Base-by-base conservation (phyloP, 2,888 invertebrate species). In the Lasioglossum vierecki region DNA sequence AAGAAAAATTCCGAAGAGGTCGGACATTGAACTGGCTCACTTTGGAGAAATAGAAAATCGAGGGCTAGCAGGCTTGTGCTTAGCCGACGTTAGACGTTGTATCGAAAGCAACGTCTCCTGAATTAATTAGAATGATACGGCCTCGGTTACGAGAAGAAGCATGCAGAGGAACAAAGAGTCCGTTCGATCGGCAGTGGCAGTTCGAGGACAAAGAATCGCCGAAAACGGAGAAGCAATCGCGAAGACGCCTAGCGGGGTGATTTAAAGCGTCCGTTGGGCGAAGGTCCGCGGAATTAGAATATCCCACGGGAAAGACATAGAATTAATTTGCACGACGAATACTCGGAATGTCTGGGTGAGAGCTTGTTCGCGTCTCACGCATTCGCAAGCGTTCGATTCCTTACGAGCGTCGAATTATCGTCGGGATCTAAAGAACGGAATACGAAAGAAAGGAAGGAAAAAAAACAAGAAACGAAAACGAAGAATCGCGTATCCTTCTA, bases 401-500 rank as follows among this genome's bases (percentile, higher is more conserved):
- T 53, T 53, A 6, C 73, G 71, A 15, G 71, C 49, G 22, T 22
- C 73, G 73, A 44, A 71, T 57, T 71, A 79, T 66, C 82, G 72
- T 22, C 49, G 53, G 18, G 77, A 83, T 83, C 83, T 74, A 60
- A 74, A 78, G 84, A 84, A 78, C 70, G 78, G 74, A 83, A 66
- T 71, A 84, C 78, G 63, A 84, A 71, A 35, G 46, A 79, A 79
- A 84, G 66, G 71, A 44, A 8, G 44, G 3, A 35, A 13, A 22
- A 26, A 66, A 6, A 41, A 30, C 30, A 30, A 30, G 30, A 30
- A 39, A 57, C 44, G 66, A 44, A 13, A n/a, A 76, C 57, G 11
- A 41, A 76, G 71, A 76, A 30, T 30, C 63, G 74, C 80, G 74
- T 78, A 80, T 87, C 88, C 87, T 87, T 87, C 83, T 81, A 79